phyloP scores from a whole-genome alignment of 2,113 vertebrate species.

The Syngnathus scovelli region DNA sequence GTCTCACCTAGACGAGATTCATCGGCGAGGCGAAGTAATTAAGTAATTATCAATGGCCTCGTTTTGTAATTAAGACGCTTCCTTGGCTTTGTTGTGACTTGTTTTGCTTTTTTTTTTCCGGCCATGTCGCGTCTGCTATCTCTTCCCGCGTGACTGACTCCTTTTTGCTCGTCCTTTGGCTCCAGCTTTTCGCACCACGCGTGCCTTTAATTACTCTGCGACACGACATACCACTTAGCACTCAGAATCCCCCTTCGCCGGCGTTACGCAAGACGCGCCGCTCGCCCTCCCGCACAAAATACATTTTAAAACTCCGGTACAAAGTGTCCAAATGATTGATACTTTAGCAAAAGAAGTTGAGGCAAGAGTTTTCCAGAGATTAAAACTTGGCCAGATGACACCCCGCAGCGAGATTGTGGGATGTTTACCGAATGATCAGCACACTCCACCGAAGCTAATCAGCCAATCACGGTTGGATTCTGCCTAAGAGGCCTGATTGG shows the following conservation, averaged over 20 bases:
- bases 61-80: slow-evolving; percentile 32
- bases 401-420: slow-evolving; percentile 23
- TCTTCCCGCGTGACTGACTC: not conserved
- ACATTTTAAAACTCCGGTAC: slow-evolving; percentile 59
- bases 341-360: not conserved
- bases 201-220: slow-evolving; percentile 39
- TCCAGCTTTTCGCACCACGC: slow-evolving; percentile 18
- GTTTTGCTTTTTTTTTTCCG: slow-evolving; percentile 8
- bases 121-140: slow-evolving; percentile 4
- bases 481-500: slow-evolving; percentile 61
- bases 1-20: slow-evolving; percentile 12
- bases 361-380: not conserved
- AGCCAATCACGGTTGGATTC: slow-evolving; percentile 61
- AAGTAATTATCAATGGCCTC: slow-evolving; percentile 36
- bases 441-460: slow-evolving; percentile 45
- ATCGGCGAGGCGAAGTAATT: slow-evolving; percentile 18
- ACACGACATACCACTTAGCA: slow-evolving; percentile 58
- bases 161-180: not conserved
- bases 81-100: slow-evolving; percentile 15
- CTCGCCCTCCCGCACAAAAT: slow-evolving; percentile 46
- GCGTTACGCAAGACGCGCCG: slow-evolving; percentile 30
- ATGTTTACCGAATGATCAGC: slow-evolving; percentile 49
- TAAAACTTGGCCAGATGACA: slow-evolving; percentile 6
- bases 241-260: slow-evolving; percentile 34
- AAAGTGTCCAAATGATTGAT: not conserved